phyloP scores from a whole-genome alignment of 2,888 invertebrate species.

The Platynereis dumerilii region DNA sequence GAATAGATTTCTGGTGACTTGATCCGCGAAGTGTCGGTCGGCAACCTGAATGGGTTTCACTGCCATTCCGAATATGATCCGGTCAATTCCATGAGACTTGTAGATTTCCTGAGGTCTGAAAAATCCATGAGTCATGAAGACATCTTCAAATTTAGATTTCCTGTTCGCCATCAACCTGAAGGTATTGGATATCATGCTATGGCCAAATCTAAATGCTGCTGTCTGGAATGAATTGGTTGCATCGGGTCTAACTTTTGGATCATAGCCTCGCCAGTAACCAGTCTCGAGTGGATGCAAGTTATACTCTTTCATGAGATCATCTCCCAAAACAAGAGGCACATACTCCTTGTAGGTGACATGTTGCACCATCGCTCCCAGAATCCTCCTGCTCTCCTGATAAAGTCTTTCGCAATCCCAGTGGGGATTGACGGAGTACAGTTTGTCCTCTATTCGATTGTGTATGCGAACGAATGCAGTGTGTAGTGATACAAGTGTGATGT shows the following conservation, averaged over 20 bases:
- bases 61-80: no score
- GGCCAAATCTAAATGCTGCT: constrained; percentile 50
- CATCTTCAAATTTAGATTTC: no score
- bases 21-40: no score
- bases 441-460: constrained; percentile 78
- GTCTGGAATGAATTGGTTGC: constrained; percentile 47
- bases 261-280: constrained; percentile 22
- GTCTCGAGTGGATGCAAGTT: background rate
- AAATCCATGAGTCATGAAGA: no score
- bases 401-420: no score
- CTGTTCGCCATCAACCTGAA: no score
- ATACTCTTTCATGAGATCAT: constrained; percentile 3
- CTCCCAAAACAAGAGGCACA: constrained; percentile 72
- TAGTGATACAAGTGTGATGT: constrained; percentile 82
- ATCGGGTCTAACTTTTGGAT: constrained; percentile 37
- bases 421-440: no score
- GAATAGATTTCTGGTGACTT: no score
- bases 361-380: constrained; percentile 48
- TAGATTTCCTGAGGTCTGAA: no score
- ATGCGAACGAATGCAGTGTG: constrained; percentile 85
- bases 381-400: constrained; percentile 74
- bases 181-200: constrained; percentile 39
- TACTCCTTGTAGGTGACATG: constrained; percentile 49
- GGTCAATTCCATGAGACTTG: no score
- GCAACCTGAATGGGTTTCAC: no score